phyloP scores from a whole-genome alignment of 2,888 invertebrate genomes.

The Andrena praecox region DNA sequence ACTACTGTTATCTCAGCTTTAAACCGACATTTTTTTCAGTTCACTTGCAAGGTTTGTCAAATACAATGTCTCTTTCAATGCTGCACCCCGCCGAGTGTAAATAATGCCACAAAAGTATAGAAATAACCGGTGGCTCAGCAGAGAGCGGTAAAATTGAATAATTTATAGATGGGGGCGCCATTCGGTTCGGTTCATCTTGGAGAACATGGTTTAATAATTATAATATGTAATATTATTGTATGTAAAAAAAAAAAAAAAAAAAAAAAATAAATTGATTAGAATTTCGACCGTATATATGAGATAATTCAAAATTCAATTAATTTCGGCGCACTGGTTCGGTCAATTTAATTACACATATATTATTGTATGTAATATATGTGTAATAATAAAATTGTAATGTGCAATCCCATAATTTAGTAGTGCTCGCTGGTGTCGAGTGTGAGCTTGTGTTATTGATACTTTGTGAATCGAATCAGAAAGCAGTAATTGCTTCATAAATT shows the following conservation, averaged over 20 bases:
- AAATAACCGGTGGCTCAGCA: not conserved
- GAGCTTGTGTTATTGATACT: not conserved
- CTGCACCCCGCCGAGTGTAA: not conserved
- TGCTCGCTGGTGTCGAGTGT: not conserved
- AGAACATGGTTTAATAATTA: too few species aligned
- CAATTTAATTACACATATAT: too few species aligned
- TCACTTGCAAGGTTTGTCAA: not conserved
- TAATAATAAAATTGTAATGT: not conserved
- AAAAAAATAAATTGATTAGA: too few species aligned
- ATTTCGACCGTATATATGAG: too few species aligned
- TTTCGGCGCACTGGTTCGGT: too few species aligned
- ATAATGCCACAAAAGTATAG: too few species aligned
- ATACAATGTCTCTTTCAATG: not conserved
- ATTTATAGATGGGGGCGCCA: not conserved
- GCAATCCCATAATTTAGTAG: too few species aligned
- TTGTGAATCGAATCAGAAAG: too few species aligned
- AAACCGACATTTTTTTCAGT: not conserved
- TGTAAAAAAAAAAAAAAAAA: too few species aligned
- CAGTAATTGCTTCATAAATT: not conserved
- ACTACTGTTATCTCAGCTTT: conserved; percentile 25
- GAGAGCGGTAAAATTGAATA: not conserved
- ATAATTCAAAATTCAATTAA: too few species aligned
- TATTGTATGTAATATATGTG: not conserved
- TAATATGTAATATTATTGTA: too few species aligned
- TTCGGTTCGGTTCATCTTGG: too few species aligned